Percentiles rank a stretch among this genome's conserved stretches.
phyloP scores from a whole-genome alignment of 2,888 invertebrate genomes.

The Aricia artaxerxes region DNA sequence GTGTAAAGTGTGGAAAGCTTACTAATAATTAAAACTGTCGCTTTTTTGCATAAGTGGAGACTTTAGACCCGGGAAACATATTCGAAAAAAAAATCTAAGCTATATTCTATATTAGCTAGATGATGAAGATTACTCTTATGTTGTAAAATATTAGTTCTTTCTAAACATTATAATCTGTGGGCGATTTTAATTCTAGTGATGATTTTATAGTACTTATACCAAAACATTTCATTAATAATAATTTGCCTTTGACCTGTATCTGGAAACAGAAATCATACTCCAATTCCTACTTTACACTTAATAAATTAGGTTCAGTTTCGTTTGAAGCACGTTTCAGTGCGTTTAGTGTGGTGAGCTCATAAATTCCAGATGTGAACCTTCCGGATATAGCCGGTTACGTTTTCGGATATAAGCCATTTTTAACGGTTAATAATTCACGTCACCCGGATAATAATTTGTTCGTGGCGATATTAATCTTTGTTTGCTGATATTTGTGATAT shows the following conservation, averaged over 20 bases:
- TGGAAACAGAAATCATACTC: neutral
- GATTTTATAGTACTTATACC: neutral
- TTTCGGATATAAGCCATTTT: constrained; percentile 25
- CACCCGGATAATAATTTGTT: constrained; percentile 24
- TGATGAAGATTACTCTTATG: no score
- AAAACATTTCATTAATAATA: neutral
- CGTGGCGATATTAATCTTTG: constrained; percentile 28
- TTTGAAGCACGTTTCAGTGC: neutral
- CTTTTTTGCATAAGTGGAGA: no score
- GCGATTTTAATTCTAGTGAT: neutral
- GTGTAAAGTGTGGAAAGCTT: no score
- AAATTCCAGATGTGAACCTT: constrained; percentile 19
- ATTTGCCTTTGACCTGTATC: neutral
- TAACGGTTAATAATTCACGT: constrained; percentile 28
- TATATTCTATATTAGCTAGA: no score
- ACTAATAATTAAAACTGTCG: no score
- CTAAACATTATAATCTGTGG: no score
- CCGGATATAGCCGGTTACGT: constrained; percentile 29
- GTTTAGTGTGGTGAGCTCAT: constrained; percentile 14
- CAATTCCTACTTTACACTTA: neutral
- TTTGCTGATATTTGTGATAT: constrained; percentile 15
- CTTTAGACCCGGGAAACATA: no score
- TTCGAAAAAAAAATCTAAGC: no score
- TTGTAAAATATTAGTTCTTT: no score
- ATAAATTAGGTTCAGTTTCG: neutral